Percentiles rank a stretch among this genome's conserved stretches.
These are phyloP conservation scores for Entosphenus tridentatus DNA, from an alignment of 2,113 vertebrate genomes.

Conservation along the genomic window DNA sequence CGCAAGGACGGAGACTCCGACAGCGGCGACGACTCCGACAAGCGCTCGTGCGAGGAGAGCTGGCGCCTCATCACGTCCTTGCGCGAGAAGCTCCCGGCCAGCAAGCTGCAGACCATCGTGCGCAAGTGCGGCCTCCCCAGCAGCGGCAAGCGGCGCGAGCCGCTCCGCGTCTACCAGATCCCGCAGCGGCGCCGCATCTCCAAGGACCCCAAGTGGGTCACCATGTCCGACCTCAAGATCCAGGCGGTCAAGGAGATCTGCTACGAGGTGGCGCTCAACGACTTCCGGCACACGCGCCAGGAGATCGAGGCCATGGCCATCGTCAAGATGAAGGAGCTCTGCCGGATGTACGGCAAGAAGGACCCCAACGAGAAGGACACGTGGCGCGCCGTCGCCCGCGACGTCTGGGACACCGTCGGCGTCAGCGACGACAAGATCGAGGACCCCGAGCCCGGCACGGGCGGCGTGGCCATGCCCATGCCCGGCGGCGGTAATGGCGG, in stretches of 20 bases:
- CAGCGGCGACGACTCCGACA: slow-evolving; percentile 99
- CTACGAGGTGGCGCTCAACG: slow-evolving; percentile 91
- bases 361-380: slow-evolving; percentile 91
- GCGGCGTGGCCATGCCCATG: slow-evolving; percentile 20
- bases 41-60: slow-evolving; percentile 98
- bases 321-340: slow-evolving; percentile 96
- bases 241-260: slow-evolving; percentile 98
- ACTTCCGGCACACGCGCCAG: slow-evolving; percentile 81
- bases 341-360: slow-evolving; percentile 71
- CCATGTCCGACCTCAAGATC: slow-evolving; percentile 93
- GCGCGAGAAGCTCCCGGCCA: slow-evolving; percentile 96
- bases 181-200: slow-evolving; percentile 73
- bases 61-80: slow-evolving; percentile 98
- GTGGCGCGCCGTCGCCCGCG: slow-evolving; percentile 75
- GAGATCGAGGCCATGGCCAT: slow-evolving; percentile 95
- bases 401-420: slow-evolving; percentile 94
- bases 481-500: slow-evolving; percentile 30
- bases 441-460: slow-evolving; percentile 23
- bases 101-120: slow-evolving; percentile 97
- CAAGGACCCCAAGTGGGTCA: slow-evolving; percentile 97
- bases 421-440: slow-evolving; percentile 81
- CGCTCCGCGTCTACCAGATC: slow-evolving; percentile 92
- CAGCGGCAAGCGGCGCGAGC: slow-evolving; percentile 86
- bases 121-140: slow-evolving; percentile 97
- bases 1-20: slow-evolving; percentile 92